Evolutionary conservation across 2,113 vertebrate genomes (phyloP), one percentile per base, ranked within the genome.

Genomic region (Anarhynchus alexandrinus): DNA sequence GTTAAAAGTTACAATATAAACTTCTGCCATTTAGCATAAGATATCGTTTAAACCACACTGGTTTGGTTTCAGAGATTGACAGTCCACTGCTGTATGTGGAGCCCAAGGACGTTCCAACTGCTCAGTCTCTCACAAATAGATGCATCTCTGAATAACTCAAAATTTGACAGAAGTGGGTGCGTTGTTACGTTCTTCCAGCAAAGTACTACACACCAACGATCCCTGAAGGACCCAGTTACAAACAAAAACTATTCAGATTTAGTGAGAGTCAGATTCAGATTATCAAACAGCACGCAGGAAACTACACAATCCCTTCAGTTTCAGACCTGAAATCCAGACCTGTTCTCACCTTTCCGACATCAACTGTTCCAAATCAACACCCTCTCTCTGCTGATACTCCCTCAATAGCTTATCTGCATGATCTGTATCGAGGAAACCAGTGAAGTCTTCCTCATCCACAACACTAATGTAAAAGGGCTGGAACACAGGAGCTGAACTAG

Each of bases 351-450:
- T 97, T 45, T 93, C 95, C 64, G 97, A 95, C 81, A 98, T 82
- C 86, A 98, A 2, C 51, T 98, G 96, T 2, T 97, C 91, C 76
- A 98, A 25, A 40, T 90, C 89, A 61, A 97, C 25, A 2, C 98
- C 97, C 83, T 99, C 99, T 54, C 98, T 98, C 82, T 96, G 95
- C 79, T 99, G 98, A 94, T 99, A 99, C 30, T 98, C 98, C 86
- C 69, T 96, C 51, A 99, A 94, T 1, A 99, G 98, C 42, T 91
- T 58, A 26, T 98, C 91, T 25, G 96, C 99, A 30, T 99, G 98
- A 42, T 96, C 91, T 3, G 97, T 95, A 38, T 98, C 96, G 12
- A 61, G 70, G 30, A 83, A 94, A 40, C 93, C 94, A 3, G 20
- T 11, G 45, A 96, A 98, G 51, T 99, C 98, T 5, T 96, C 97